Percentiles rank a stretch among this genome's conserved stretches.
Conservation (phyloP, 2,888 invertebrate species). For the Clostera curtula region DNA sequence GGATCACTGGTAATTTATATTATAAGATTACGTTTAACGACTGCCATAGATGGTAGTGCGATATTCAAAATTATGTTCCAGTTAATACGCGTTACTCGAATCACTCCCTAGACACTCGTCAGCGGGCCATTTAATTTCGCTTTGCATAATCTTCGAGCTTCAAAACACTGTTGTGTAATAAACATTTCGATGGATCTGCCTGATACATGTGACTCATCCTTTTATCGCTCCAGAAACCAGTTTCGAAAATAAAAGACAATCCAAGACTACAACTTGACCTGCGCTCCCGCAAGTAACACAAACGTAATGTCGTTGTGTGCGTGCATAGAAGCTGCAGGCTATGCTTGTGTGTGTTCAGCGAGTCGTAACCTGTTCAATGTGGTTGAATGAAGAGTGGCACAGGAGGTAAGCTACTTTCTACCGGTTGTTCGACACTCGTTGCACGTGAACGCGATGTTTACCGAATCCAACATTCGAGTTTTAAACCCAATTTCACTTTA, state of each 20-base stretch:
- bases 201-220: conserved; percentile 54
- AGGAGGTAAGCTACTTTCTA: conserved; percentile 72
- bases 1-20: too few relatives aligned
- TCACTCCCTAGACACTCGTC: conserved; percentile 8
- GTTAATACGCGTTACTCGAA: conserved; percentile 6
- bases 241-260: conserved; percentile 50
- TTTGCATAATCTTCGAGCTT: conserved; percentile 4
- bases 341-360: conserved; percentile 45
- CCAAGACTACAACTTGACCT: conserved; percentile 60
- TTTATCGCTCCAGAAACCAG: conserved; percentile 61
- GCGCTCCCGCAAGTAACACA: conserved; percentile 41
- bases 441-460: conserved; percentile 46
- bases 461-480: conserved; percentile 27
- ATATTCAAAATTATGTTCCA: conserved; percentile 9
- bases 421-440: conserved; percentile 37
- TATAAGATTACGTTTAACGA: too few relatives aligned
- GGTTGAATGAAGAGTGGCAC: conserved; percentile 68
- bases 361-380: conserved; percentile 64
- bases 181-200: too few relatives aligned
- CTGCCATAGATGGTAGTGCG: too few relatives aligned
- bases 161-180: too few relatives aligned
- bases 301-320: conserved; percentile 25
- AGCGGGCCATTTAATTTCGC: conserved; percentile 1
- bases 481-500: conserved; percentile 9
- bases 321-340: conserved; percentile 26